Conservation (phyloP, 2,797 vertebrate genomes). For the Australoheros facetus region DNA sequence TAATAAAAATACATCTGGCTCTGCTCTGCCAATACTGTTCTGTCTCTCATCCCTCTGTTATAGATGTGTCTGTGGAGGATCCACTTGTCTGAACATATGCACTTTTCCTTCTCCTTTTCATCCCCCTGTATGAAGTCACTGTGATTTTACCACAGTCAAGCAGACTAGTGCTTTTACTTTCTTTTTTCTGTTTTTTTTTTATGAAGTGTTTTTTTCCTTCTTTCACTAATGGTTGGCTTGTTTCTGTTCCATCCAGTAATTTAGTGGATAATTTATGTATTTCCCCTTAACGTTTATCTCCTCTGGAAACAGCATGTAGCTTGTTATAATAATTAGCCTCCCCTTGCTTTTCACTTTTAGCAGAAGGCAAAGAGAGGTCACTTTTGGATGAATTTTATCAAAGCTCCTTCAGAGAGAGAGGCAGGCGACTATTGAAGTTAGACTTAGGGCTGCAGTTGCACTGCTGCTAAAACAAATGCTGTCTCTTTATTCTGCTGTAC, state of each 20-base stretch:
- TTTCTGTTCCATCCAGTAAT: conserved; percentile 27
- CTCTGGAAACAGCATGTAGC: conserved; percentile 51
- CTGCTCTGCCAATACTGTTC: conserved; percentile 16
- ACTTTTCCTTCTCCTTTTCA: not conserved
- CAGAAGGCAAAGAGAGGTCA: conserved; percentile 38
- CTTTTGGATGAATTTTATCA: conserved; percentile 43
- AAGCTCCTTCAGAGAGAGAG: conserved; percentile 22
- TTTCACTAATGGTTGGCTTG: conserved; percentile 7
- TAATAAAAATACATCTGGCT: conserved; percentile 43
- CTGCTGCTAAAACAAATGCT: conserved; percentile 68
- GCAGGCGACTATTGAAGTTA: conserved; percentile 34
- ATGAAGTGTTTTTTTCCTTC: not conserved
- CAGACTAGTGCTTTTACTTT: conserved; percentile 12
- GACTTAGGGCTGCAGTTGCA: conserved; percentile 41
- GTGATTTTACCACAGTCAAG: not conserved
- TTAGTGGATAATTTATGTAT: conserved; percentile 33
- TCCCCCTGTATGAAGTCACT: not conserved
- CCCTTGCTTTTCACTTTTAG: conserved; percentile 41
- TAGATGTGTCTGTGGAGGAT: conserved; percentile 1
- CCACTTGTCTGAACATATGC: conserved; percentile 11
- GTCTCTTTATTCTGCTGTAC: conserved; percentile 74
- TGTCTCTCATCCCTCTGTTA: not conserved
- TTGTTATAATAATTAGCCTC: conserved; percentile 66
- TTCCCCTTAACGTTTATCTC: conserved; percentile 39
- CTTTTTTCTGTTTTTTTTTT: conserved; percentile 4